phyloP scores from a whole-genome alignment of 1,140 invertebrate species.

The Thrips palmi region DNA sequence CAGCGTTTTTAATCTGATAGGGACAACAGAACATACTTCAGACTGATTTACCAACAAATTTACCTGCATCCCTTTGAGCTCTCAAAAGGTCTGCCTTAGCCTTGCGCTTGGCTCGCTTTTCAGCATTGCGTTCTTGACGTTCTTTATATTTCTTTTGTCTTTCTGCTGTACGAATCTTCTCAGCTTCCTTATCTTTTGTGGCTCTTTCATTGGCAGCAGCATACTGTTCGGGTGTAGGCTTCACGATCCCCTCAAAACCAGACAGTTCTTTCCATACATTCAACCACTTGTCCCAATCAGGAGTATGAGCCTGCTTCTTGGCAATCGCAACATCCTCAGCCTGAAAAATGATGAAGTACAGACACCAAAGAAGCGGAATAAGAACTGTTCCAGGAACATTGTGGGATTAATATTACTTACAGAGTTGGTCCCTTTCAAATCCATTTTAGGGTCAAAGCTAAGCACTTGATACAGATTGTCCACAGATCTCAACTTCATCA shows the following conservation, averaged over 20 bases:
- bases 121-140: conserved; percentile 10
- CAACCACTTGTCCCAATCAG: conserved; percentile 27
- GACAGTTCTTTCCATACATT: conserved; percentile 26
- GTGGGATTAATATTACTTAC: no score
- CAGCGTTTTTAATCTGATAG: no score
- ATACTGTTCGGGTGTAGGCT: conserved; percentile 17
- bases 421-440: conserved; percentile 1
- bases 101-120: conserved; percentile 18
- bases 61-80: no score
- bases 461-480: conserved; percentile 28
- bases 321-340: conserved; percentile 22
- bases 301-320: conserved; percentile 20
- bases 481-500: conserved; percentile 27
- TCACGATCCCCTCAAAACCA: conserved; percentile 22
- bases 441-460: not conserved
- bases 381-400: no score
- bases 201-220: conserved; percentile 6
- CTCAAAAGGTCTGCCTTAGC: no score
- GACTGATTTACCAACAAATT: no score
- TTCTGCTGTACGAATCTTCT: conserved; percentile 9
- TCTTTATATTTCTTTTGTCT: conserved; percentile 5
- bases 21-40: no score
- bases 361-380: no score
- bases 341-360: conserved; percentile 17
- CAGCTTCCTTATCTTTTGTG: no score